Evolutionary conservation across 2,888 invertebrate species (phyloP), one percentile per base, ranked within the genome.

Genomic region (Cerceris ruficornis): DNA sequence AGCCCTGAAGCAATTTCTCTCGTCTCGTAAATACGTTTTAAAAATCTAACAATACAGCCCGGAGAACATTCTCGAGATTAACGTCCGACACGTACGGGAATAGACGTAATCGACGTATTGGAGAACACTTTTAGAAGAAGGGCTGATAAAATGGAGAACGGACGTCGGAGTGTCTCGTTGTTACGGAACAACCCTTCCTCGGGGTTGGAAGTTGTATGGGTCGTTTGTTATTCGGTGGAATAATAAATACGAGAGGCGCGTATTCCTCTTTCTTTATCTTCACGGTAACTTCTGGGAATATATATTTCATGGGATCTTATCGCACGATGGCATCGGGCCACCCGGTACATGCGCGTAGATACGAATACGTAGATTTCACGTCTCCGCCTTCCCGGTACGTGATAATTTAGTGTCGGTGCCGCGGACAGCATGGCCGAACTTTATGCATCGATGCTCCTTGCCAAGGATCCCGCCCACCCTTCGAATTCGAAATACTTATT

Each of bases 371-470:
- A 85, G 75, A 85, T 83, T 77, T 76, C 67, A 55, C 65, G 74
- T 74, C 71, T 39, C 69, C 50, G 69, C 68, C 59, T 14, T 41
- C 43, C 61, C 64, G 55, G 61, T 59, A 58, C 68, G 82, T 65
- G 85, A 87, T 88, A 88, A 88, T 88, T 88, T 85, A 87, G 82
- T 83, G 81, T 87, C 80, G 83, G 79, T 80, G 85, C 77, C 74
- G 70, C 71, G 66, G 80, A 85, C 85, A 85, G 83, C 69, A 62
- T 69, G 73, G 70, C 75, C 57, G 82, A 81, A 81, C 78, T 88
- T 86, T 88, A 88, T 87, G 87, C 87, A 84, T 85, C 82, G 62
- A 17, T 68, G 61, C 62, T 60, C 81, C 54, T 74, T 88, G 87
- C 87, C 87, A 88, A 88, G 75, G 82, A 75, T 68, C 62, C 83